These are phyloP conservation scores for Globodera ellingtonae DNA, from an alignment of 1,140 invertebrate species.

Conservation along the genomic window DNA sequence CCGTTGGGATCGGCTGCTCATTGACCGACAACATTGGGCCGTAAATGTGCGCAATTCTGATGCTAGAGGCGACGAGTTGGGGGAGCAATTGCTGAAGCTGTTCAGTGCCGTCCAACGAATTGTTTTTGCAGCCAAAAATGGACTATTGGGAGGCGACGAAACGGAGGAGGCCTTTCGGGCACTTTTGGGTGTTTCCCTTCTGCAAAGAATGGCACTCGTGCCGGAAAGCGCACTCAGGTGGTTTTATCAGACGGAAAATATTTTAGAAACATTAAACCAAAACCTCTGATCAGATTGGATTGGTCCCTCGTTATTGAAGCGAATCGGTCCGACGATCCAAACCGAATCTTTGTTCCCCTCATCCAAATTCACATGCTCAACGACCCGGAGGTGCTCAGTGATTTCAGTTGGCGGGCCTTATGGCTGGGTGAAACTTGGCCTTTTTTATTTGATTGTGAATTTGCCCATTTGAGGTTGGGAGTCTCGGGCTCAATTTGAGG, in stretches of 20 bases:
- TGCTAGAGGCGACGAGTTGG: slow-evolving; percentile 27
- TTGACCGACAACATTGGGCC: slow-evolving; percentile 27
- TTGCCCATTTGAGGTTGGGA: slow-evolving; percentile 39
- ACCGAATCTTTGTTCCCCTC: slow-evolving; percentile 37
- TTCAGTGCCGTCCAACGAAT: slow-evolving; percentile 31
- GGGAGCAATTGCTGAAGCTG: slow-evolving; percentile 36
- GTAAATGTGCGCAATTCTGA: slow-evolving; percentile 27
- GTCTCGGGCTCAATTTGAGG: slow-evolving; percentile 42
- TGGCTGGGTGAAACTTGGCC: slow-evolving; percentile 13
- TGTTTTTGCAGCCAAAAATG: slow-evolving; percentile 30
- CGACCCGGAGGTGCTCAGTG: slow-evolving; percentile 38
- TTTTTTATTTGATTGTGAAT: neutral
- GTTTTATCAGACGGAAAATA: neutral
- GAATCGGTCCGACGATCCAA: neutral
- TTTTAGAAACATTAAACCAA: too few relatives aligned
- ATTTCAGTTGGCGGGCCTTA: slow-evolving; percentile 45
- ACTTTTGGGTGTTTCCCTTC: slow-evolving; percentile 40
- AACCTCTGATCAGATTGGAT: slow-evolving; percentile 29
- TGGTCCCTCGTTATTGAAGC: slow-evolving; percentile 29
- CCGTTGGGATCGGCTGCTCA: slow-evolving; percentile 19
- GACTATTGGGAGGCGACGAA: slow-evolving; percentile 1
- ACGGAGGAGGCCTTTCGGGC: slow-evolving; percentile 27
- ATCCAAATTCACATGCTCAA: slow-evolving; percentile 48
- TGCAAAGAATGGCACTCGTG: slow-evolving; percentile 41
- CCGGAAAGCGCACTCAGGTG: slow-evolving; percentile 45